Evolutionary conservation across 2,113 vertebrate species (phyloP).

Genomic region (Syngnathoides biaculeatus): DNA sequence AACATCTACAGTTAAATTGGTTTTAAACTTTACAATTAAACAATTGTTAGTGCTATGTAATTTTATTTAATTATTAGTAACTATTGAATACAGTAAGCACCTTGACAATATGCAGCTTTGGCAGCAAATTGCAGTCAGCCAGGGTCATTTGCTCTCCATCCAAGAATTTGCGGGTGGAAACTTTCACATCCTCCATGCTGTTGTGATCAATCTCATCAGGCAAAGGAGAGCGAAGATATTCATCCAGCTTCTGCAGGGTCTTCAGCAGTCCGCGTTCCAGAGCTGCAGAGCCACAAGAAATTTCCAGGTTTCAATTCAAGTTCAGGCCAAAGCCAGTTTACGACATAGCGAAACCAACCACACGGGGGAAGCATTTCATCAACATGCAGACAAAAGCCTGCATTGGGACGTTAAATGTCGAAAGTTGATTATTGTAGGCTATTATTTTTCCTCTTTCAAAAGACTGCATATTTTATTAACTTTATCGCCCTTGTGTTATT

Average conservation of each 20-base stretch:
- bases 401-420: background rate
- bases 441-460: background rate
- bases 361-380: constrained; percentile 60
- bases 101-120: constrained; percentile 97
- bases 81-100: constrained; percentile 52
- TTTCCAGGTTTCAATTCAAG: background rate
- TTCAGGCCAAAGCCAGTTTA: background rate
- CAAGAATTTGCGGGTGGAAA: constrained; percentile 86
- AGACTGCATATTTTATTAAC: background rate
- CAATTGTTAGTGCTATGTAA: background rate
- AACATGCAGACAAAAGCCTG: background rate
- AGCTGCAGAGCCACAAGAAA: constrained; percentile 62
- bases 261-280: constrained; percentile 91
- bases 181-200: constrained; percentile 87
- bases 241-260: constrained; percentile 93
- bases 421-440: background rate
- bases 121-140: constrained; percentile 95
- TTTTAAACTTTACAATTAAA: background rate
- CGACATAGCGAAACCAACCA: constrained; percentile 31
- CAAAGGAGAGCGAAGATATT: constrained; percentile 88
- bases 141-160: constrained; percentile 96
- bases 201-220: constrained; percentile 97
- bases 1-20: no score
- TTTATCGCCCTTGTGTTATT: background rate
- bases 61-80: no score